A percentile compares a stretch with the other conserved stretches of the same genome.
phyloP scores from a whole-genome alignment of 1,140 invertebrate species.

The Ericerus pela region DNA sequence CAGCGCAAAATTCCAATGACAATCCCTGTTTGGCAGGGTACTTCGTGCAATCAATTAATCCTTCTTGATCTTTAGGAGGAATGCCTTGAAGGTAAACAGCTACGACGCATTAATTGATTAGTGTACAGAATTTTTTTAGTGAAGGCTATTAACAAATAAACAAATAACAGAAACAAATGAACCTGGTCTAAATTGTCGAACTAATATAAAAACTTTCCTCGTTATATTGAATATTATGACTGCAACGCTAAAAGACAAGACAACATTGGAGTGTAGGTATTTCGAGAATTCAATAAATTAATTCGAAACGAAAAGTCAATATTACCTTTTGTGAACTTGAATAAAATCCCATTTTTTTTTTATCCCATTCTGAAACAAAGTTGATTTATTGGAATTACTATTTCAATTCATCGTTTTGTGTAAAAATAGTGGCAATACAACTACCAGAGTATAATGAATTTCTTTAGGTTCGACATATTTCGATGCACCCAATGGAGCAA shows the following conservation, averaged over 20 bases:
- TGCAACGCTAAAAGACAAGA: constrained; percentile 43
- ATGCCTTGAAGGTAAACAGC: constrained; percentile 25
- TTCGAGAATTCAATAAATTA: constrained; percentile 6
- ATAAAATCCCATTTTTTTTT: not conserved
- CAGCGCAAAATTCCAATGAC: constrained; percentile 84
- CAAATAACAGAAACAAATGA: not conserved
- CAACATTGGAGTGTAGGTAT: not conserved
- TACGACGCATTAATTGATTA: not conserved
- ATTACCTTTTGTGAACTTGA: not conserved
- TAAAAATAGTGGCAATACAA: not conserved
- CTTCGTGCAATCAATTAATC: constrained; percentile 49
- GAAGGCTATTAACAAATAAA: not conserved
- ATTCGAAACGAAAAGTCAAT: not conserved
- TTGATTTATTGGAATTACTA: not conserved
- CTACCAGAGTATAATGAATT: constrained; percentile 6
- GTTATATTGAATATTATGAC: not conserved
- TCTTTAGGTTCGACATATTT: constrained; percentile 2
- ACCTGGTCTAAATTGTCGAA: constrained; percentile 41
- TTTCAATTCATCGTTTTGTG: not conserved
- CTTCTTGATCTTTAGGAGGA: constrained; percentile 33
- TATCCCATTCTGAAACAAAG: not conserved
- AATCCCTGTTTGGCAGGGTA: constrained; percentile 60
- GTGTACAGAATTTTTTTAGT: not conserved
- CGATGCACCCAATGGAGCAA: constrained; percentile 8
- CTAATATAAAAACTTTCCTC: not conserved